A percentile compares a stretch with the other conserved stretches of the same genome.
Evolutionary conservation across 2,797 vertebrate species (phyloP).

Genomic region (Leuciscus waleckii): DNA sequence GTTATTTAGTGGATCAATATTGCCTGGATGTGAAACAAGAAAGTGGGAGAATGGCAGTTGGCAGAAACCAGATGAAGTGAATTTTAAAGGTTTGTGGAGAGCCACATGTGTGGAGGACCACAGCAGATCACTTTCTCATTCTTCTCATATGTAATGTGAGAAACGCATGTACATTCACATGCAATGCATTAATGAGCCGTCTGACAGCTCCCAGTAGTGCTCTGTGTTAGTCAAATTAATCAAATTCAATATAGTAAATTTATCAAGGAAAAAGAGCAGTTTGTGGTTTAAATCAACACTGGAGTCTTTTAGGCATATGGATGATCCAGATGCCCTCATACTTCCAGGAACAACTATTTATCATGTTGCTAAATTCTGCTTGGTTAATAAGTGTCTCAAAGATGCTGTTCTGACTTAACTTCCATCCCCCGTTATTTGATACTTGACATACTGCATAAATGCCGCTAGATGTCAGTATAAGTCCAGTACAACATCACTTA

Average conservation of each 20-base stretch:
- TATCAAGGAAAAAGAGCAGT: not conserved
- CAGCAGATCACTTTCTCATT: not conserved
- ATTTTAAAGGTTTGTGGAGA: conserved; percentile 39
- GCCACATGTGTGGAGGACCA: not conserved
- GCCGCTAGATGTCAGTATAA: conserved; percentile 8
- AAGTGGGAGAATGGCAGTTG: not conserved
- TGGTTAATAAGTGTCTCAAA: not conserved
- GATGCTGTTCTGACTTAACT: not conserved
- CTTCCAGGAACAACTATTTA: not conserved
- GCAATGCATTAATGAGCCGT: not conserved
- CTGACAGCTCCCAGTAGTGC: not conserved
- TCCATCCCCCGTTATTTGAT: not conserved
- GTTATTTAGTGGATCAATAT: conserved; percentile 64
- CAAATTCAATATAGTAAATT: not conserved
- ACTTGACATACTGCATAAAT: not conserved
- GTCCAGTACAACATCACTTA: not conserved
- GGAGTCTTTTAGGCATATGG: not conserved
- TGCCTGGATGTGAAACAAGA: conserved; percentile 33
- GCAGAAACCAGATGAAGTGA: conserved; percentile 36
- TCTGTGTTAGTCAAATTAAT: not conserved
- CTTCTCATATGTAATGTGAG: not conserved
- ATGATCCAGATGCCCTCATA: not conserved
- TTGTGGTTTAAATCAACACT: not conserved
- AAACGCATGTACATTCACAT: not conserved
- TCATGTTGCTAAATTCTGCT: not conserved